A percentile compares a stretch with the other conserved stretches of the same genome.
Evolutionary conservation across 2,888 invertebrate species (phyloP).

Genomic region (Eristalis arbustorum): DNA sequence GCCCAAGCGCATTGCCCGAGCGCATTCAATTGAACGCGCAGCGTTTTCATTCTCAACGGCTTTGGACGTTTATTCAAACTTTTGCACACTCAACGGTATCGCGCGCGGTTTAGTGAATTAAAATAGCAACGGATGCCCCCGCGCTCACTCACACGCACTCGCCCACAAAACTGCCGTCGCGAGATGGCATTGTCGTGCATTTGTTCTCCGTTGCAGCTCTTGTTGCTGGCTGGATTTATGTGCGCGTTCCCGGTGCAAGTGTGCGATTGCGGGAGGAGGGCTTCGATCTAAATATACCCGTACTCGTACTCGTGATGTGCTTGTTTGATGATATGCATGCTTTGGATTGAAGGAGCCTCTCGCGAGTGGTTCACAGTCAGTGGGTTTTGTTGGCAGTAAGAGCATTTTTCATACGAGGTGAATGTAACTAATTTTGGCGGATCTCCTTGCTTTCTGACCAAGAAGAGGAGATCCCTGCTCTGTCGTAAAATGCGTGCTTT

Average conservation of each 20-base stretch:
- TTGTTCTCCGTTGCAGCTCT: not conserved
- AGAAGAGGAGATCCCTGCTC: no score
- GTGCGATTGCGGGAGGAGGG: not conserved
- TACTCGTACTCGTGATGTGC: not conserved
- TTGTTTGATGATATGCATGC: not conserved
- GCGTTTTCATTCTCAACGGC: not conserved
- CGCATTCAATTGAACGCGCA: constrained; percentile 51
- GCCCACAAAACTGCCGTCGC: constrained; percentile 23
- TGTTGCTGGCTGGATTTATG: not conserved
- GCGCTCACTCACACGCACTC: not conserved
- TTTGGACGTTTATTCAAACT: constrained; percentile 36
- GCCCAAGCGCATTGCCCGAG: no score
- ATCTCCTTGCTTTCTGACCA: no score
- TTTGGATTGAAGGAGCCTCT: no score
- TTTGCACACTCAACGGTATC: constrained; percentile 35
- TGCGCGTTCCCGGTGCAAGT: not conserved
- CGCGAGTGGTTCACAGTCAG: no score
- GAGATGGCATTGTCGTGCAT: constrained; percentile 10
- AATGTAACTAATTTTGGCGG: no score
- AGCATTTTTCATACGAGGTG: no score
- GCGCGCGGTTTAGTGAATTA: constrained; percentile 59
- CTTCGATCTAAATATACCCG: not conserved
- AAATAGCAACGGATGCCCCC: constrained; percentile 61
- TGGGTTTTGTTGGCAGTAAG: no score
- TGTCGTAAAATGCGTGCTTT: no score